Evolutionary conservation across 2,113 vertebrate species (phyloP), one percentile per base, ranked within the genome.

Genomic region (Mormoops blainvillei): DNA sequence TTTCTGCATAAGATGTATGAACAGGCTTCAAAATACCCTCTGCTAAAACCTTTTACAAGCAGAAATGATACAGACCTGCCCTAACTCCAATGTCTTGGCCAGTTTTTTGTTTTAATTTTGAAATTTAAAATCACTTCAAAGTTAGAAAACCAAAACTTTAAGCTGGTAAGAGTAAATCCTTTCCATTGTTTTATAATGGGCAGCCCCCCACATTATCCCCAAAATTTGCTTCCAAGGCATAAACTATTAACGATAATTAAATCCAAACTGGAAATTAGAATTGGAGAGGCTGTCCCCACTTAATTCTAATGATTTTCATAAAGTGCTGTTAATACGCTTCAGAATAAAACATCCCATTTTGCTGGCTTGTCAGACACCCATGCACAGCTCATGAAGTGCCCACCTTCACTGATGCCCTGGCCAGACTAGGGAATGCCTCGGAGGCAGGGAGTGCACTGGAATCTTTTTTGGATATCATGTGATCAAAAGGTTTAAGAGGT

Each of bases 171-270:
- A 95, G 54, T 89, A 85, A 63, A 74, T 48, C 65, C 45, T 95
- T 97, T 87, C 81, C 56, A 73, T 95, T 45, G 65, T 89, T 95
- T 96, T 78, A 61, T 92, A 97, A 56, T 4, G 33, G 91, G 65
- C 43, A 87, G n/a, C n/a, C n/a, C n/a, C 36, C 52, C 38, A n/a
- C 7, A 67, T 56, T 65, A 4, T 20, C 26, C 71, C 54, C 36
- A 94, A 58, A 48, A 76, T 45, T 52, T 95, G 86, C 13, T 97
- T 96, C 84, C 43, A 96, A 95, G 19, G 56, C 22, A 85, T 48
- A 13, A 86, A 43, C 24, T 91, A 12, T 38, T 85, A 91, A 61
- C 67, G 31, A 73, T 86, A 80, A 70, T 89, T 74, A 70, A 26
- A 87, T 58, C 85, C 78, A 91, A 91, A 76, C 18, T 9, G 77